Evolutionary conservation across 2,888 invertebrate genomes (phyloP).

Genomic region (Gerris lacustris): DNA sequence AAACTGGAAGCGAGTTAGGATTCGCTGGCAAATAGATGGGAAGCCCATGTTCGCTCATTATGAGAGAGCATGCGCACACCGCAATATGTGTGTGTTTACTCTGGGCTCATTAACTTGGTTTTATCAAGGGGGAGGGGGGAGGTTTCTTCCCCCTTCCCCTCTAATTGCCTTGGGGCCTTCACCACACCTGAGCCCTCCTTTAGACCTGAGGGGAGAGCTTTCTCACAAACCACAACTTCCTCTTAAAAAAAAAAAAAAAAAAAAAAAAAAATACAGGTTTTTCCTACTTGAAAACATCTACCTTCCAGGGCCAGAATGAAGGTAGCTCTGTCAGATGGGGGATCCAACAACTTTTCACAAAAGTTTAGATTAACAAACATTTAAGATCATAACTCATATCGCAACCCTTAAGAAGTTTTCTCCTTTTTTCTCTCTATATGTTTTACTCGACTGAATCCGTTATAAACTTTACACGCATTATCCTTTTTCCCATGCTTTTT

Average conservation of each 20-base stretch:
- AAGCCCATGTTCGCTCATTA: not conserved
- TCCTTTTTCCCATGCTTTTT: no score
- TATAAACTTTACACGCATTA: no score
- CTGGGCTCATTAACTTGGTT: conserved; percentile 5
- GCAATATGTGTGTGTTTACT: conserved; percentile 1
- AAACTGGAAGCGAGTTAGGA: not conserved
- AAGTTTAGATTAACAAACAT: conserved; percentile 1
- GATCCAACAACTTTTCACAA: not conserved
- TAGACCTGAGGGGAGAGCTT: not conserved
- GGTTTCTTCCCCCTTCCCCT: not conserved
- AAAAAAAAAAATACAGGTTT: not conserved
- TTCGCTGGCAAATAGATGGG: not conserved
- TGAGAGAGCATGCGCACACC: not conserved
- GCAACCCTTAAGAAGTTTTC: not conserved
- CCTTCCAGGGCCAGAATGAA: no score
- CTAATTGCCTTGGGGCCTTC: not conserved
- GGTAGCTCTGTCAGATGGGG: no score
- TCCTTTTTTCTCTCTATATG: not conserved
- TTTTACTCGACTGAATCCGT: no score
- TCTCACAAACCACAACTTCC: not conserved
- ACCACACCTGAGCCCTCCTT: not conserved
- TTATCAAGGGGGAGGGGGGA: not conserved
- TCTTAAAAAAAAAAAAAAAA: not conserved
- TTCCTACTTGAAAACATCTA: no score
- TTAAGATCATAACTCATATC: not conserved